A percentile compares a stretch with the other conserved stretches of the same genome.
Evolutionary conservation across 2,113 vertebrate genomes (phyloP).

Genomic region (Elanoides forficatus): DNA sequence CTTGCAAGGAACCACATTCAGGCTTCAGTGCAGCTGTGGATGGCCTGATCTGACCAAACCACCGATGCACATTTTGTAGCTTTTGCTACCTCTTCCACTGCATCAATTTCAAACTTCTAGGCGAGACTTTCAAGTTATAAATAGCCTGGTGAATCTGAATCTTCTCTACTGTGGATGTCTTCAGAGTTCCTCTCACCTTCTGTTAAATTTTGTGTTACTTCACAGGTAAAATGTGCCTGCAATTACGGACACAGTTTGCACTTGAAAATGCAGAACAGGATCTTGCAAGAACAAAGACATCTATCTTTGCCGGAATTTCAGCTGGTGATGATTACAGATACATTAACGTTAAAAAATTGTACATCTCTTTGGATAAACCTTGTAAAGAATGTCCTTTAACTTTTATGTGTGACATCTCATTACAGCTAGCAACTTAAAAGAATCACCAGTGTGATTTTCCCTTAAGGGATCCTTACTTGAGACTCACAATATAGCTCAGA

Average conservation of each 20-base stretch:
- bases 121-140: background rate
- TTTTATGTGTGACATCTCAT: background rate
- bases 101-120: background rate
- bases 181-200: background rate
- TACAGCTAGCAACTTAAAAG: background rate
- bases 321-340: background rate
- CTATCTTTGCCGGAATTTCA: background rate
- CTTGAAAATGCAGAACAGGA: background rate
- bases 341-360: background rate
- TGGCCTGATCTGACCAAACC: background rate
- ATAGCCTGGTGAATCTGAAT: background rate
- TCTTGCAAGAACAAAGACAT: background rate
- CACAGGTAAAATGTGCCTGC: background rate
- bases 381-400: background rate
- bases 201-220: background rate
- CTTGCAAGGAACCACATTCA: background rate
- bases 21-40: background rate
- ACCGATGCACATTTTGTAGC: background rate
- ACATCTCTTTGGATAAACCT: background rate
- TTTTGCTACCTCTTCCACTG: background rate
- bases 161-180: background rate
- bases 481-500: background rate
- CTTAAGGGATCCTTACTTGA: background rate
- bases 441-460: background rate
- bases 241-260: background rate